Evolutionary conservation across 2,797 vertebrate genomes (phyloP).

Genomic region (Labroides dimidiatus): DNA sequence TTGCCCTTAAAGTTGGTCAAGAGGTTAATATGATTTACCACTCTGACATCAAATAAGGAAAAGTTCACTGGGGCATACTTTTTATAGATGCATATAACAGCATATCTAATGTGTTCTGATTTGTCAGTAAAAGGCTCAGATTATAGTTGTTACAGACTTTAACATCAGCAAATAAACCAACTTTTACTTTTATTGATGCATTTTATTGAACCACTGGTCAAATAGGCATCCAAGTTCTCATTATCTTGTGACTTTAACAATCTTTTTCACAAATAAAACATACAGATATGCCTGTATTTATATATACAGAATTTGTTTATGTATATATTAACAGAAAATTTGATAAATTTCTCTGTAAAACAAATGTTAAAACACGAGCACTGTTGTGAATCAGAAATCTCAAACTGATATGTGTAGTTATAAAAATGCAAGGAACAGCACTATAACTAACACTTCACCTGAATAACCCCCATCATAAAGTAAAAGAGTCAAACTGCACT

Average conservation of each 20-base stretch:
- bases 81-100: constrained; percentile 13
- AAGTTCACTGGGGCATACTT: not conserved
- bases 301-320: not conserved
- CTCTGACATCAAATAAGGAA: not conserved
- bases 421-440: constrained; percentile 43
- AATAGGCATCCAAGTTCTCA: constrained; percentile 67
- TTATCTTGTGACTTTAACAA: constrained; percentile 66
- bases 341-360: constrained; percentile 60
- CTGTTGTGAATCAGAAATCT: constrained; percentile 54
- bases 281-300: constrained; percentile 54
- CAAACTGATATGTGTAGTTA: constrained; percentile 40
- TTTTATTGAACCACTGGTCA: constrained; percentile 81
- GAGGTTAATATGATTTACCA: not conserved
- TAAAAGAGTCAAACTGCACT: constrained; percentile 35
- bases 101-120: not conserved
- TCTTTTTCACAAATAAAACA: constrained; percentile 64
- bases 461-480: constrained; percentile 46
- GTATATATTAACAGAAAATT: constrained; percentile 68
- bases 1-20: not conserved
- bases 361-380: constrained; percentile 64
- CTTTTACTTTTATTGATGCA: constrained; percentile 54
- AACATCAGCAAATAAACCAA: constrained; percentile 15
- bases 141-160: not conserved
- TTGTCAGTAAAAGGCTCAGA: not conserved
- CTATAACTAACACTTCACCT: constrained; percentile 31